Evolutionary conservation across 2,113 vertebrate species (phyloP).

Genomic region (Oreotrochilus melanogaster): DNA sequence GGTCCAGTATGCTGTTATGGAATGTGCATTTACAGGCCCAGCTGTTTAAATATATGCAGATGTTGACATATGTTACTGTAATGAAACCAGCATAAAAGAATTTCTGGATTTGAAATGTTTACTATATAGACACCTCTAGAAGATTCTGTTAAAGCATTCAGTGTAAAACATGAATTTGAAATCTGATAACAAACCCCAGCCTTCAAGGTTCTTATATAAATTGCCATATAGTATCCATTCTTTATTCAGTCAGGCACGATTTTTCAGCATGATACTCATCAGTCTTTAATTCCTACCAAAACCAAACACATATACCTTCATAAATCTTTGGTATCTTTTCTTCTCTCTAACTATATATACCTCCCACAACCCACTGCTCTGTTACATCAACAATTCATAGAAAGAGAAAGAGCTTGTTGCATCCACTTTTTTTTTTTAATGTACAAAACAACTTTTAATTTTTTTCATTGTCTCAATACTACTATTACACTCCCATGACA

Average conservation of each 20-base stretch:
- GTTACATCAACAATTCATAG: slow-evolving; percentile 40
- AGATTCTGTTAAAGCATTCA: background rate
- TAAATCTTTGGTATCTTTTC: slow-evolving; percentile 35
- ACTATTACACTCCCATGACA: background rate
- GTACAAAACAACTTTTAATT: background rate
- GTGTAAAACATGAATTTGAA: background rate
- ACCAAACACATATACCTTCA: background rate
- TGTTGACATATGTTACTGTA: background rate
- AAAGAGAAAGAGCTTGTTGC: slow-evolving; percentile 14
- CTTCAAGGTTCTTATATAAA: background rate
- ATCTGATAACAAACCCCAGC: background rate
- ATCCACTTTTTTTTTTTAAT: background rate
- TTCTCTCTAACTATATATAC: background rate
- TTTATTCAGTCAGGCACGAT: background rate
- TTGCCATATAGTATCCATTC: background rate
- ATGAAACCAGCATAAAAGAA: background rate
- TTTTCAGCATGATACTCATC: background rate
- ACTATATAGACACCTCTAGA: background rate
- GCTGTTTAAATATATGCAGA: background rate
- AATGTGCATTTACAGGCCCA: fast-evolving
- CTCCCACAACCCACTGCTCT: background rate
- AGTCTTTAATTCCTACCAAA: background rate
- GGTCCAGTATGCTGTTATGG: background rate
- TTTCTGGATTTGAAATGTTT: background rate
- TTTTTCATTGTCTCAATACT: background rate